Percentiles rank a stretch among this genome's conserved stretches.
Evolutionary conservation across 2,888 invertebrate genomes (phyloP).

Genomic region (Argynnis bischoffii): DNA sequence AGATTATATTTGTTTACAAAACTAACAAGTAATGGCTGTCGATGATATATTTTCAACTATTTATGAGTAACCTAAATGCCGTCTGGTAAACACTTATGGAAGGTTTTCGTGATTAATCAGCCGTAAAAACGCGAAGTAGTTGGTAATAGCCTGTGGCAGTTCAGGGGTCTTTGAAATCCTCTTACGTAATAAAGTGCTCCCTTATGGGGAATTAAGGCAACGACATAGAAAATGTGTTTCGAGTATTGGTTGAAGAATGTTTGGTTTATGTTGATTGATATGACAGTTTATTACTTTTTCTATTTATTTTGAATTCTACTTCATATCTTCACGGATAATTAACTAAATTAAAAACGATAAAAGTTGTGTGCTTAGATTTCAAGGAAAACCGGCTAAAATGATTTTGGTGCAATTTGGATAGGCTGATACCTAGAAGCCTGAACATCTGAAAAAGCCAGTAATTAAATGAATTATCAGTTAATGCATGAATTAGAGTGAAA

Average conservation of each 20-base stretch:
- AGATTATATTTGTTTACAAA: background rate
- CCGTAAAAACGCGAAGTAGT: slow-evolving; percentile 39
- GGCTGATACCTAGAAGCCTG: no score
- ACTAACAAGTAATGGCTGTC: slow-evolving; percentile 14
- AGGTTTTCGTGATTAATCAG: slow-evolving; percentile 38
- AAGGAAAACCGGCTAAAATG: no score
- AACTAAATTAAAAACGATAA: no score
- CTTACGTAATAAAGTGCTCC: slow-evolving; percentile 32
- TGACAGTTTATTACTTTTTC: no score
- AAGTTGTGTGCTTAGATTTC: no score
- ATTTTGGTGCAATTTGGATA: no score
- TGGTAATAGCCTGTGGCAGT: slow-evolving; percentile 30
- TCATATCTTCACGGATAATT: no score
- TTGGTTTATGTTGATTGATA: background rate
- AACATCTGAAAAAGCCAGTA: no score
- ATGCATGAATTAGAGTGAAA: no score
- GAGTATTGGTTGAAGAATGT: background rate
- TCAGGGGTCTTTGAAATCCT: slow-evolving; percentile 31
- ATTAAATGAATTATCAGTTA: no score
- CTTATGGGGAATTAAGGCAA: slow-evolving; percentile 31
- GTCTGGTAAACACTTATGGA: slow-evolving; percentile 34
- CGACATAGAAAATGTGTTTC: slow-evolving; percentile 7
- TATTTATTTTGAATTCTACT: no score
- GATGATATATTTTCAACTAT: slow-evolving; percentile 24
- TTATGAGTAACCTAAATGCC: slow-evolving; percentile 35